Conservation (phyloP, 92 coral and sea anemone genomes). For the Anthopleura xanthogrammica region DNA sequence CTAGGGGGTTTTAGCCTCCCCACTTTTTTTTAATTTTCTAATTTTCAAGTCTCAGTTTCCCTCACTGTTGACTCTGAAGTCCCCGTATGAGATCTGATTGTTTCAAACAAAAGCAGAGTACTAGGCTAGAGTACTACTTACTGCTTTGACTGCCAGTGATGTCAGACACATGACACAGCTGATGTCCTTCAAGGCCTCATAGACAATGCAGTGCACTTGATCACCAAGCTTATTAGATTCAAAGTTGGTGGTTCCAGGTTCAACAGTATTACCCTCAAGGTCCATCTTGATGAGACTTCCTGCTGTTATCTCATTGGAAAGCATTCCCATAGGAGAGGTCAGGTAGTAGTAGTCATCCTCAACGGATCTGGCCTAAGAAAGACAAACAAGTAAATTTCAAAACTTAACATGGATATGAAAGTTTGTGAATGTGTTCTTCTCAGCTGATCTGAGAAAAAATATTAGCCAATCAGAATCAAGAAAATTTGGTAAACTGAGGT, state of each 20-base stretch:
- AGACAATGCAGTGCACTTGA: conserved; percentile 68
- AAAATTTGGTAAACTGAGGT: too few species aligned
- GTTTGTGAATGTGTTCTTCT: too few species aligned
- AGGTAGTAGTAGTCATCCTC: conserved; percentile 71
- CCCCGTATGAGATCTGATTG: neutral
- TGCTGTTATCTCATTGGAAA: conserved; percentile 79
- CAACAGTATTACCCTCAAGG: conserved; percentile 68
- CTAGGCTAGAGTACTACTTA: conserved; percentile 30
- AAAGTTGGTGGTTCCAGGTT: conserved; percentile 79
- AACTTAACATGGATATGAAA: too few species aligned
- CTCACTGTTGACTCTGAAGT: too few species aligned
- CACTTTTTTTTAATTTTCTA: too few species aligned
- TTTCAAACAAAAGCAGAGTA: neutral
- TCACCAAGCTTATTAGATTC: conserved; percentile 61
- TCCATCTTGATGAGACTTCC: conserved; percentile 80
- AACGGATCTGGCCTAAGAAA: conserved; percentile 56
- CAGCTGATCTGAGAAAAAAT: too few species aligned
- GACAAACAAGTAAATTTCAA: too few species aligned
- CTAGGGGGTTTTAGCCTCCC: too few species aligned
- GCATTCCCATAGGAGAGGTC: conserved; percentile 77
- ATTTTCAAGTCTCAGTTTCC: too few species aligned
- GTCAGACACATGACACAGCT: conserved; percentile 76
- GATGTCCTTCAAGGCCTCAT: conserved; percentile 75
- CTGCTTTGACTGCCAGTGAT: conserved; percentile 73
- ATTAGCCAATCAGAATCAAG: too few species aligned